A percentile compares a stretch with the other conserved stretches of the same genome.
Conservation (phyloP, 1,140 invertebrate species). For the Ectropis grisescens region DNA sequence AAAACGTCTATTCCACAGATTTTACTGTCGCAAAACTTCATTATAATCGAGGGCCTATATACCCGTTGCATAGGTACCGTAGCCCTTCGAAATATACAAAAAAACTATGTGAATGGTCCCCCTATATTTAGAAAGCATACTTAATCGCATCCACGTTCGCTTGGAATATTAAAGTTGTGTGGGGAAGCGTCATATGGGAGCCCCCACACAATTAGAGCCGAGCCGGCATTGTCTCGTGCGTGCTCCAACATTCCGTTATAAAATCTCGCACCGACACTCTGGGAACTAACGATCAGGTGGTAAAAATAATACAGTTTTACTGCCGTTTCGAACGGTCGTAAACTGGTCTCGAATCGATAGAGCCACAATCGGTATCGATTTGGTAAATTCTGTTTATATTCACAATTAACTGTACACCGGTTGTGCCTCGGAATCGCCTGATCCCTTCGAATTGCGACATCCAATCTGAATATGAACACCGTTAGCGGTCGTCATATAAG, state of each 20-base stretch:
- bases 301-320: too few relatives aligned
- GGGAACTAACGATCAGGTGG: slow-evolving; percentile 19
- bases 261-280: slow-evolving; percentile 5
- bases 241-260: slow-evolving; percentile 39
- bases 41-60: slow-evolving; percentile 52
- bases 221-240: slow-evolving; percentile 41
- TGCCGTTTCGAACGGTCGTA: too few relatives aligned
- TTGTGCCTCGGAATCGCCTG: too few relatives aligned
- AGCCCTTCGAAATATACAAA: slow-evolving; percentile 52
- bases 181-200: slow-evolving; percentile 56
- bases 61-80: slow-evolving; percentile 46
- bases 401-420: too few relatives aligned
- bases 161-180: slow-evolving; percentile 60
- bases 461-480: too few relatives aligned
- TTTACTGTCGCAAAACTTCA: slow-evolving; percentile 29
- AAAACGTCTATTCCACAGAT: slow-evolving; percentile 24
- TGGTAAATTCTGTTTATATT: too few relatives aligned
- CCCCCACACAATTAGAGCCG: slow-evolving; percentile 41
- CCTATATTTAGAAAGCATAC: slow-evolving; percentile 60
- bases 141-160: slow-evolving; percentile 54
- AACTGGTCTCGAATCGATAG: too few relatives aligned
- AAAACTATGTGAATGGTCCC: slow-evolving; percentile 41
- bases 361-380: too few relatives aligned
- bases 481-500: too few relatives aligned
- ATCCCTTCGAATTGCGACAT: too few relatives aligned